Conservation (phyloP, 2,797 vertebrate species). For the Sebastes trivittatus region DNA sequence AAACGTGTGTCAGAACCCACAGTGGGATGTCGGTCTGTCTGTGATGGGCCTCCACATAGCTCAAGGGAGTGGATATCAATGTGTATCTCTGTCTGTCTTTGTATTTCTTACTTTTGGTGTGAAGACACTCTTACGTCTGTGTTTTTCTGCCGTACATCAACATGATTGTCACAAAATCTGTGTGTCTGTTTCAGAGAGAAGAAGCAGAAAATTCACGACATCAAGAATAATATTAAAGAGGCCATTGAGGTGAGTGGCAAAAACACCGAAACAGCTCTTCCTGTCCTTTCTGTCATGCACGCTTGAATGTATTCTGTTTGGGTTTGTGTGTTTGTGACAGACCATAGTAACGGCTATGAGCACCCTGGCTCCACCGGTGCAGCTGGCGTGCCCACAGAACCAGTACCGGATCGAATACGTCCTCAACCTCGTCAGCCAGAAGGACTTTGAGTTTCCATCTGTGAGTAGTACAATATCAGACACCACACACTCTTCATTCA, state of each 20-base stretch:
- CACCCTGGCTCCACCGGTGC: conserved; percentile 92
- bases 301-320: not conserved
- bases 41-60: no score
- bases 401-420: conserved; percentile 94
- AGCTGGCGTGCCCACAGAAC: conserved; percentile 92
- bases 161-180: not conserved
- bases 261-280: not conserved
- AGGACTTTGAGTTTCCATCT: conserved; percentile 94
- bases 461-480: conserved; percentile 81
- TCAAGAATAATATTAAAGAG: conserved; percentile 99
- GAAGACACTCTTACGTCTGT: not conserved
- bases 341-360: conserved; percentile 97
- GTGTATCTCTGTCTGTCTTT: not conserved
- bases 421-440: conserved; percentile 92
- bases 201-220: conserved; percentile 97
- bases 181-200: conserved; percentile 88
- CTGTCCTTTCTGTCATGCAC: not conserved
- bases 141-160: not conserved
- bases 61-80: not conserved
- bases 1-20: not conserved
- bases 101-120: not conserved
- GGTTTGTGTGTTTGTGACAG: conserved; percentile 72
- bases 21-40: no score
- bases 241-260: conserved; percentile 91
- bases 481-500: not conserved